Evolutionary conservation across 2,888 invertebrate species (phyloP).

Genomic region (Eurois occulta): DNA sequence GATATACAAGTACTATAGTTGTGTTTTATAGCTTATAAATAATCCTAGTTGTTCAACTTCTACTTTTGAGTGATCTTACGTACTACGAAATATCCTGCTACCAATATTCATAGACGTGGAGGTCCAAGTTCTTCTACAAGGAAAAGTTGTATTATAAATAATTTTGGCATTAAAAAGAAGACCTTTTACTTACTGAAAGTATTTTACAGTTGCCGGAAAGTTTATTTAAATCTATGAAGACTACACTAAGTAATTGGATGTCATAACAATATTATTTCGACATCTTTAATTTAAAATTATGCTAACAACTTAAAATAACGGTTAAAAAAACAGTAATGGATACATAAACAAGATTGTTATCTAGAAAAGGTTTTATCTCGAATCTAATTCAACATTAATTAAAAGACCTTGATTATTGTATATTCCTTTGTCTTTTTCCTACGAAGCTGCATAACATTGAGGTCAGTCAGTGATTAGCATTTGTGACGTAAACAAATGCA

Average conservation of each 20-base stretch:
- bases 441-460: constrained; percentile 29
- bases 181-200: background rate
- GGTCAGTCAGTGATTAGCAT: constrained; percentile 3
- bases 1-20: background rate
- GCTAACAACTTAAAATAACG: background rate
- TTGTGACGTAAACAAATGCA: constrained; percentile 28
- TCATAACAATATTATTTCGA: background rate
- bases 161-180: background rate
- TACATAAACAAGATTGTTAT: constrained; percentile 6
- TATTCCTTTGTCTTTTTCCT: constrained; percentile 22
- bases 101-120: constrained; percentile 4
- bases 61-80: background rate
- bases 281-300: background rate
- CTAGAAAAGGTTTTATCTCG: background rate
- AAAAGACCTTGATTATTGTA: constrained; percentile 12
- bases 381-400: constrained; percentile 14
- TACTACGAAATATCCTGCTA: background rate
- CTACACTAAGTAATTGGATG: constrained; percentile 3
- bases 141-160: background rate
- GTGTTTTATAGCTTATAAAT: background rate
- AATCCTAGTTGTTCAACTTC: background rate
- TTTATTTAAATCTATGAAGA: background rate
- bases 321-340: constrained; percentile 7
- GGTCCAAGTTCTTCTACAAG: background rate
- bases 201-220: background rate